phyloP scores from a whole-genome alignment of 2,113 vertebrate species.

The Proteles cristata region DNA sequence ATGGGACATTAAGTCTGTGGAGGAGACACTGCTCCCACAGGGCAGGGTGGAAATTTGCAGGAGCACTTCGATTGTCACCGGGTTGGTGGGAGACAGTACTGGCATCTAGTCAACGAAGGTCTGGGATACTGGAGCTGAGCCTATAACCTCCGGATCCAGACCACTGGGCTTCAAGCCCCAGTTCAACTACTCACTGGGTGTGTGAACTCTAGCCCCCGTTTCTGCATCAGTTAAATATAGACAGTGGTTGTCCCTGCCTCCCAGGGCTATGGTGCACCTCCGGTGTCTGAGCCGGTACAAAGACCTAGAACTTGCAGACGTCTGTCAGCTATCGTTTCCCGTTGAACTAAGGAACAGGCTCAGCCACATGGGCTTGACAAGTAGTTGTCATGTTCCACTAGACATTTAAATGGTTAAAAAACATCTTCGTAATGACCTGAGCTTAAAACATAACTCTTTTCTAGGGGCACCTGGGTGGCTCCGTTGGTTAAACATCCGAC shows the following conservation, averaged over 20 bases:
- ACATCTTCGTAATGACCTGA: background rate
- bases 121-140: background rate
- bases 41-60: fast-evolving
- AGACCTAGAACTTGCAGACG: too few species aligned
- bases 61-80: background rate
- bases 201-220: background rate
- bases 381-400: background rate
- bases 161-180: background rate
- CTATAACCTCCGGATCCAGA: background rate
- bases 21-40: background rate
- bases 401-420: background rate
- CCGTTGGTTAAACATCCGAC: too few species aligned
- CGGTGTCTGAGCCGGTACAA: too few species aligned
- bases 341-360: background rate
- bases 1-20: fast-evolving
- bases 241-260: background rate
- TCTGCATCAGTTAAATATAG: background rate
- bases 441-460: background rate
- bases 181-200: fast-evolving
- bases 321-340: background rate
- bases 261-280: background rate
- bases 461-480: too few species aligned
- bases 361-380: too few species aligned
- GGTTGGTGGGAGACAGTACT: fast-evolving
- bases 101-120: background rate